phyloP scores from a whole-genome alignment of 2,888 invertebrate species.

The Leptopterna dolabrata region DNA sequence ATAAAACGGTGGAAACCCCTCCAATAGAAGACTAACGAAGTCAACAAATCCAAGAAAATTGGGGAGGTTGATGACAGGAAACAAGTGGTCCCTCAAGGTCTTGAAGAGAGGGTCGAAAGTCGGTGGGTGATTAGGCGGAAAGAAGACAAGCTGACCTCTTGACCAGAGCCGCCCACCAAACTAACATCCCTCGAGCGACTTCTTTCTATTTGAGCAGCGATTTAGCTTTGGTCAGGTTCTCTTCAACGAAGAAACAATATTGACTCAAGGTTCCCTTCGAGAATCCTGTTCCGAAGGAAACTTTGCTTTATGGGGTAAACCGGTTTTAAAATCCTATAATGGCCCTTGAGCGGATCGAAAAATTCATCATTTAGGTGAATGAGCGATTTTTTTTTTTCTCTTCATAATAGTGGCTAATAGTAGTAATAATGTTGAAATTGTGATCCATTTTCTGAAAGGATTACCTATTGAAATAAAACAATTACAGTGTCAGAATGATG shows the following conservation, averaged over 20 bases:
- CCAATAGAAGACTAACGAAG: not conserved
- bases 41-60: constrained; percentile 7
- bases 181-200: constrained; percentile 4
- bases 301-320: not conserved
- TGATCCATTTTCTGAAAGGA: too few relatives aligned
- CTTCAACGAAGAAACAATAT: not conserved
- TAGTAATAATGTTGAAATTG: too few relatives aligned
- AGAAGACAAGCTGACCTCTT: constrained; percentile 20
- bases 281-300: not conserved
- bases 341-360: too few relatives aligned
- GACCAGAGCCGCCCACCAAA: constrained; percentile 8
- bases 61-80: constrained; percentile 18
- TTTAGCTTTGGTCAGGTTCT: constrained; percentile 2
- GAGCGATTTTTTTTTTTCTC: too few relatives aligned
- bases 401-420: too few relatives aligned
- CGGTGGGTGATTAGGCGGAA: constrained; percentile 28
- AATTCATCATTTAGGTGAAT: too few relatives aligned
- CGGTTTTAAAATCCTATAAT: too few relatives aligned
- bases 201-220: constrained; percentile 12
- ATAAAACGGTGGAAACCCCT: not conserved
- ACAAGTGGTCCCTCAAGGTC: constrained; percentile 1
- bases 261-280: constrained; percentile 1
- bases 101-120: not conserved
- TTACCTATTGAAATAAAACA: too few relatives aligned
- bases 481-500: too few relatives aligned